Evolutionary conservation across 2,888 invertebrate species (phyloP).

Genomic region (Chouioia cunea): DNA sequence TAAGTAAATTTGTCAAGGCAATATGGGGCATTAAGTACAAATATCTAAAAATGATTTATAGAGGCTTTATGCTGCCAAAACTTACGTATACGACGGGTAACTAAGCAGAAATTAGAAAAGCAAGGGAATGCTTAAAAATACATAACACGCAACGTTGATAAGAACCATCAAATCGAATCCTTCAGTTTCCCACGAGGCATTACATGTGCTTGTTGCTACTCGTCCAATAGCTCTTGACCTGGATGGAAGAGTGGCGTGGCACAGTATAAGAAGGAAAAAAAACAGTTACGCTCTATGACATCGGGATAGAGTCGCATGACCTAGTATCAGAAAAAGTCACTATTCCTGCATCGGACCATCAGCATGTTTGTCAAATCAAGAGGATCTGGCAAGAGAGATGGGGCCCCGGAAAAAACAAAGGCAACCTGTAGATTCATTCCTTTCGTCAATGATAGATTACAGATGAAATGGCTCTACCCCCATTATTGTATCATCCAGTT

Average conservation of each 20-base stretch:
- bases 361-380: too few species aligned
- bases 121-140: neutral
- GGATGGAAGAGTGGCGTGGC: neutral
- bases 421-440: slow-evolving; percentile 16
- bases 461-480: slow-evolving; percentile 10
- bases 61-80: slow-evolving; percentile 3
- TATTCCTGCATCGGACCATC: too few species aligned
- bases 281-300: too few species aligned
- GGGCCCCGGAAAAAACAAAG: slow-evolving; percentile 1
- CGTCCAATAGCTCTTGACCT: neutral
- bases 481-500: slow-evolving; percentile 25
- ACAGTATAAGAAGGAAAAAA: neutral
- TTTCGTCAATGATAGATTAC: neutral
- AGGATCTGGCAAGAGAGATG: slow-evolving; percentile 23
- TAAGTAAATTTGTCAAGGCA: neutral
- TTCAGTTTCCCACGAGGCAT: neutral
- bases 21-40: slow-evolving; percentile 14
- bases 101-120: neutral
- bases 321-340: too few species aligned
- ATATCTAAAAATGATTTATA: neutral
- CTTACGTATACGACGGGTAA: slow-evolving; percentile 12
- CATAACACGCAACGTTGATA: neutral
- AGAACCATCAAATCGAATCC: slow-evolving; percentile 1
- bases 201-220: neutral
- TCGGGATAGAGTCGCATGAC: too few species aligned